Evolutionary conservation across 2,113 vertebrate genomes (phyloP).

Genomic region (Rhea americana): DNA sequence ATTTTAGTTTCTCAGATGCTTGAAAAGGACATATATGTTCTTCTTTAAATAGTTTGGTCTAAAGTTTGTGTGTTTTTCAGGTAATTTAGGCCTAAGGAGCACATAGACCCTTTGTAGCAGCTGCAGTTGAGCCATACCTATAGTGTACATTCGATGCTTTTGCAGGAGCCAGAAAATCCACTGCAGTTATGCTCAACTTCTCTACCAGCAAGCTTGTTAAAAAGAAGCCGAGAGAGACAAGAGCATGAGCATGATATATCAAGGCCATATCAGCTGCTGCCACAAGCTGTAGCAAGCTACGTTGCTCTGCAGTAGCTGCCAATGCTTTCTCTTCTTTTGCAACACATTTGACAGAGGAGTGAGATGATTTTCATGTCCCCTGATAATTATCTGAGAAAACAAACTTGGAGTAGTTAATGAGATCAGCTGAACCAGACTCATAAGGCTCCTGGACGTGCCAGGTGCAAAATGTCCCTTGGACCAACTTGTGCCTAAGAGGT

Average conservation of each 20-base stretch:
- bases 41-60: not conserved
- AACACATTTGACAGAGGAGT: not conserved
- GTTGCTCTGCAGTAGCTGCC: not conserved
- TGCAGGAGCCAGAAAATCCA: not conserved
- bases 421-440: not conserved
- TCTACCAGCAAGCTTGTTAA: not conserved
- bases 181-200: not conserved
- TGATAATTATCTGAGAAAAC: not conserved
- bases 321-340: not conserved
- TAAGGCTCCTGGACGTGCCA: not conserved
- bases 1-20: not conserved
- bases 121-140: not conserved
- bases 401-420: not conserved
- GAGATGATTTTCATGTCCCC: not conserved
- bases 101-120: not conserved
- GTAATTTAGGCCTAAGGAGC: not conserved
- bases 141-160: not conserved
- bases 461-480: not conserved
- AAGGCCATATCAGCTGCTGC: not conserved
- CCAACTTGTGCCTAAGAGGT: not conserved
- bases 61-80: not conserved
- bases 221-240: not conserved
- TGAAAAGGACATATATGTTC: accelerated
- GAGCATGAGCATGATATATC: not conserved
- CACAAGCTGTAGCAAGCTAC: not conserved